These are phyloP conservation scores for Cygnus olor DNA, from an alignment of 2,797 vertebrate genomes.

Conservation along the genomic window DNA sequence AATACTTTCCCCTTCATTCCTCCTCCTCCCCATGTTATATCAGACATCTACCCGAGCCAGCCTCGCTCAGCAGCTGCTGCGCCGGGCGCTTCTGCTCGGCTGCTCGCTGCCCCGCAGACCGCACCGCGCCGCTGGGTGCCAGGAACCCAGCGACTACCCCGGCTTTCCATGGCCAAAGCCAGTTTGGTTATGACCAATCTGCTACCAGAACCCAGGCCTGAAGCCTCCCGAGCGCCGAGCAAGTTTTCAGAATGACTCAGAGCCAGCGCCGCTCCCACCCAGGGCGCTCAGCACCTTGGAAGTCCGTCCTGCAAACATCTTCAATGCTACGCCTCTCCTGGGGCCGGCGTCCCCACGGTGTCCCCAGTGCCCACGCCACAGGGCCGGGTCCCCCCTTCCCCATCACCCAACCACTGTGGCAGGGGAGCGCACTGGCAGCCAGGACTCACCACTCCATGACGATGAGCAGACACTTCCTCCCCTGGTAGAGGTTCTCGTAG, in stretches of 20 bases:
- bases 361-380: background rate
- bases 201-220: background rate
- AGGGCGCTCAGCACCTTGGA: background rate
- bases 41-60: background rate
- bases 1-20: slow-evolving; percentile 69
- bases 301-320: background rate
- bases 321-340: background rate
- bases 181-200: background rate
- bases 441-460: slow-evolving; percentile 96
- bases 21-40: slow-evolving; percentile 47
- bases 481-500: slow-evolving; percentile 95
- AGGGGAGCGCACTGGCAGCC: background rate
- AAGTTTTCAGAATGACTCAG: slow-evolving; percentile 28
- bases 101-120: fast-evolving
- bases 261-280: background rate
- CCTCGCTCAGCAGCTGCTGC: background rate
- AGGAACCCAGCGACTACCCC: background rate
- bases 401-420: background rate
- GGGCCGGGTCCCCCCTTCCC: background rate
- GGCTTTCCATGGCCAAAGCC: background rate
- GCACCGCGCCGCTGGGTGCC: background rate
- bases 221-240: fast-evolving
- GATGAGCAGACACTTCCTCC: slow-evolving; percentile 93
- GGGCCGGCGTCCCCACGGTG: background rate
- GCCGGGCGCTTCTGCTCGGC: fast-evolving